These are phyloP conservation scores for Australoheros facetus DNA, from an alignment of 2,797 vertebrate genomes.

Conservation along the genomic window DNA sequence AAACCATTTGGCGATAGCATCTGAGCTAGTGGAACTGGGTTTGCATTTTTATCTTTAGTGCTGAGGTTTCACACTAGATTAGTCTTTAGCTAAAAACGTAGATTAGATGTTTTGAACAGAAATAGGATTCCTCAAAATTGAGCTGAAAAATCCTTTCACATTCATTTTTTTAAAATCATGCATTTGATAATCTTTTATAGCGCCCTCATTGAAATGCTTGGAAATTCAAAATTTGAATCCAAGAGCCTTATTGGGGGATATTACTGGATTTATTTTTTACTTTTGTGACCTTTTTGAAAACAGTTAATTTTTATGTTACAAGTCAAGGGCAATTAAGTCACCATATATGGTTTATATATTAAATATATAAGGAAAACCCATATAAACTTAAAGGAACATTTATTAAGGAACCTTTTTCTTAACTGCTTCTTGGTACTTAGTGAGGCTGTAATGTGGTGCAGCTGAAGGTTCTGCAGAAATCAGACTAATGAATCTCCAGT, in stretches of 20 bases:
- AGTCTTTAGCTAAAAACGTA: background rate
- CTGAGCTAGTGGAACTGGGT: background rate
- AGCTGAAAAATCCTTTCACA: conserved; percentile 2
- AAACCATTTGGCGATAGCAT: background rate
- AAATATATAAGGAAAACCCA: background rate
- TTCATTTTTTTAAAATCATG: background rate
- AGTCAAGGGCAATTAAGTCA: background rate
- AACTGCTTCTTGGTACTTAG: background rate
- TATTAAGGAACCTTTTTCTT: background rate
- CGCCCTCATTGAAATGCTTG: rapidly evolving
- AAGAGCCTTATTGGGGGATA: too few relatives aligned
- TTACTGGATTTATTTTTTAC: too few relatives aligned
- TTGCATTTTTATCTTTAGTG: conserved; percentile 25
- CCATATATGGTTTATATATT: background rate
- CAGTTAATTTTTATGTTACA: background rate
- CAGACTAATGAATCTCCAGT: background rate
- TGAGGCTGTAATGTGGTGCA: background rate
- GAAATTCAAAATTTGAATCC: too few relatives aligned
- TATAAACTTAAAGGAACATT: background rate
- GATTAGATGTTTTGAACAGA: background rate
- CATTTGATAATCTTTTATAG: background rate
- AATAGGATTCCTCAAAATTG: background rate
- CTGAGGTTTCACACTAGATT: background rate
- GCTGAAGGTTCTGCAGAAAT: background rate
- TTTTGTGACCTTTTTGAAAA: too few relatives aligned